Percentiles rank a stretch among this genome's conserved stretches.
phyloP scores from a whole-genome alignment of 2,113 vertebrate genomes.

The Notarius lentiginosus region DNA sequence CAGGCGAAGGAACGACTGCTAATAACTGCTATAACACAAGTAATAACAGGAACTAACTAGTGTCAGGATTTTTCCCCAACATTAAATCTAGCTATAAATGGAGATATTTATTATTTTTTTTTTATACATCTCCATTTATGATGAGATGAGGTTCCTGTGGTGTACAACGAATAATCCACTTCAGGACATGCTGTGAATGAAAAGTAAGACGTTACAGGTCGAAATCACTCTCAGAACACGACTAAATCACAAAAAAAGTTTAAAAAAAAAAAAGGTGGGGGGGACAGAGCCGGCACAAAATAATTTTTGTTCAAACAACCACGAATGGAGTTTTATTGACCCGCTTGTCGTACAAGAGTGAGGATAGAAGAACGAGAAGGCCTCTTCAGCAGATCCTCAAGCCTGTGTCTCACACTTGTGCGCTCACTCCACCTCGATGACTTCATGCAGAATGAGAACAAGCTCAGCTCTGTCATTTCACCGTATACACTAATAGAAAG shows the following conservation, averaged over 20 bases:
- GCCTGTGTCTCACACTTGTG: background rate
- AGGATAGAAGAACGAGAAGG: background rate
- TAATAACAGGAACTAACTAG: background rate
- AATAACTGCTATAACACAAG: background rate
- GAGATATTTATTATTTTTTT: no score
- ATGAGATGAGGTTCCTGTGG: background rate
- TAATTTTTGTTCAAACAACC: background rate
- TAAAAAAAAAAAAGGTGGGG: no score
- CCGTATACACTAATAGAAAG: background rate
- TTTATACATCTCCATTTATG: no score
- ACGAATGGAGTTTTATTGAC: background rate
- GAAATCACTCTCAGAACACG: no score
- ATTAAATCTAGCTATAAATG: background rate
- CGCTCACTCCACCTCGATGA: constrained; percentile 37
- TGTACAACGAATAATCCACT: background rate
- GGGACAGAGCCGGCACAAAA: background rate
- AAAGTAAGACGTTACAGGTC: background rate
- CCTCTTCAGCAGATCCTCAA: background rate
- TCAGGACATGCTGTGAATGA: background rate
- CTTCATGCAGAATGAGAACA: background rate
- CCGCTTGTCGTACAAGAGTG: background rate
- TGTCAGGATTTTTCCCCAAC: background rate
- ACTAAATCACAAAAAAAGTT: no score
- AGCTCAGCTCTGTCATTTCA: background rate
- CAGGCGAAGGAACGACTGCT: background rate